Evolutionary conservation across 2,888 invertebrate genomes (phyloP), one percentile per base, ranked within the genome.

Genomic region (Sminthurides aquaticus): DNA sequence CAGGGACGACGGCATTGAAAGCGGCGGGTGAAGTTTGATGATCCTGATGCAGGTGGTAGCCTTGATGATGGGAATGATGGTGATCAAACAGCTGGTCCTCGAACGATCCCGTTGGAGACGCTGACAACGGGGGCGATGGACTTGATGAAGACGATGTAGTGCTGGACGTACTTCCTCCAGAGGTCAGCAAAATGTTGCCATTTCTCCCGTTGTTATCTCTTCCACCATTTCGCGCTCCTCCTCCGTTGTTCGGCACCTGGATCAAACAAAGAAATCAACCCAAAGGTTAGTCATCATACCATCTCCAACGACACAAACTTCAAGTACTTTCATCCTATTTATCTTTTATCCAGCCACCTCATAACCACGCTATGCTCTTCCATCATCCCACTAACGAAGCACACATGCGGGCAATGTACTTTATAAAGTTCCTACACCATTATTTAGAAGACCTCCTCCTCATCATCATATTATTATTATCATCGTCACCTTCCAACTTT

Each of bases 121-220:
- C 60, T 28, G 66, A 66, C 22, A 66, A 43, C 28, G 66, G 66
- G 48, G 66, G 66, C 27, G 66, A 66, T 2, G 66, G 66, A 55
- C 62, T 62, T 52, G 63, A 66, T 2, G 66, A 66, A 20, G 60
- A 60, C 11, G 66, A 66, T 11, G 63, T 57, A 15, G 64, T 57
- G 49, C 58, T 58, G 48, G 58, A 58, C 18, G 59, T 59, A 24
- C 58, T 58, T 26, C 64, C 64, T 58, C 57, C 57, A 1, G 64
- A 64, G 59, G 64, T 57, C 49, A 49, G 29, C 57, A 63, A 52
- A 27, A 63, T 63, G 57, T 54, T 64, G 20, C 49, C 29, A 24
- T 27, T 62, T 49, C 57, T 56, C 11, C 8, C 43, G 15, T 34
- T 34, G 15, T 5, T 15, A 34, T 34, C 43, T 34, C 43, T 5